Evolutionary conservation across 2,888 invertebrate species (phyloP), one percentile per base, ranked within the genome.

Genomic region (Xestoiulus laeticollis): DNA sequence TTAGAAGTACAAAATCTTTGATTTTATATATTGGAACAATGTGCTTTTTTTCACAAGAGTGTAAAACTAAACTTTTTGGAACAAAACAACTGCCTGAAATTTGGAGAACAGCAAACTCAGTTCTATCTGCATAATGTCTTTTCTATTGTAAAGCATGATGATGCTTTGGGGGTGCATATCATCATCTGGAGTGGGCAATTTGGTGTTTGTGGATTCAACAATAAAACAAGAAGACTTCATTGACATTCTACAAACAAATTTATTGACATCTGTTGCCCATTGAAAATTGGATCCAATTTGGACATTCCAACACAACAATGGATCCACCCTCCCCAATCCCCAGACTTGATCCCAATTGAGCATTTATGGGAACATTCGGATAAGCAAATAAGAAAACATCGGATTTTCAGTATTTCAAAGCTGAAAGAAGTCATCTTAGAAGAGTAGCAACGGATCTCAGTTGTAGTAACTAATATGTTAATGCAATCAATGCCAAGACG

Each of bases 161-260:
- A 68, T 68, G 68, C 2, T 68, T 10, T 68, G 10, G 68, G n/a
- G 26, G 68, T 68, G 68, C 26, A 68, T 68, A 10, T 5, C 68
- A 2, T n/a, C 68, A 68, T 68, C 68, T 68, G 68, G 68, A 68
- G 68, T 68, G 68, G 68, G 68, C 68, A 68, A 68, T 26, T 68
- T 68, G 68, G 68, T 68, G n/a, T 22, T 5, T 68, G 68, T 68
- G n/a, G 68, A 68, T 3, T 22, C 68, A 68, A 68, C 8, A 22
- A 68, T 68, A 10, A 68, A 68, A 68, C 2, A 68, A 68, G 68
- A 68, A 26, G 68, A 68, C 68, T 68, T 5, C 26, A 2, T 68
- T n/a, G 26, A 68, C n/a, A 68, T 68, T 68, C 68, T 68, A 22
- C 68, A 68, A 68, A 26, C 26, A 68, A 68, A 68, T 68, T 68